Percentiles rank a stretch among this genome's conserved stretches.
Evolutionary conservation across 2,797 vertebrate genomes (phyloP).

Genomic region (Acestrorhynchus altus): DNA sequence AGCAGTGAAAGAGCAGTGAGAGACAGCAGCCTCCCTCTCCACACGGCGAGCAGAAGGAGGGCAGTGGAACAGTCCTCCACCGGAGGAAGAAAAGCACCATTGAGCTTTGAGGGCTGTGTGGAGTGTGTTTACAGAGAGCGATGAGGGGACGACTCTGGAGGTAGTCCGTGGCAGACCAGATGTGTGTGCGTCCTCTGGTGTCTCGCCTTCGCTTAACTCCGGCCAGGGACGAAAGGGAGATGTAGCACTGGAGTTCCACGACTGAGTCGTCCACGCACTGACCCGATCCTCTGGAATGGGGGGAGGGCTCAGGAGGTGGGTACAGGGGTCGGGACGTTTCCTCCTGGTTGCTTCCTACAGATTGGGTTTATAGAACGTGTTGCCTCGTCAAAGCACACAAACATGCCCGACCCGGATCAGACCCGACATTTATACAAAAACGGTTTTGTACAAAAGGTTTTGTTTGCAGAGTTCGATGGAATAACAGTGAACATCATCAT

Average conservation of each 20-base stretch:
- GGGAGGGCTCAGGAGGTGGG: background rate
- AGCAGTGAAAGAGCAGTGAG: constrained; percentile 27
- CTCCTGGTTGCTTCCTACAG: constrained; percentile 6
- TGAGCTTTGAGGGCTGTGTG: constrained; percentile 49
- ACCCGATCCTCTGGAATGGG: constrained; percentile 12
- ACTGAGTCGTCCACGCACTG: constrained; percentile 17
- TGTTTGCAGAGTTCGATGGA: constrained; percentile 20
- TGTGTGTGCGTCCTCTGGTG: constrained; percentile 63
- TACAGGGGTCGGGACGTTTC: background rate
- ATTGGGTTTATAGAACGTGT: background rate
- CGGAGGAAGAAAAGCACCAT: constrained; percentile 64
- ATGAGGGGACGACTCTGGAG: constrained; percentile 68
- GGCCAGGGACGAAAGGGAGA: constrained; percentile 8
- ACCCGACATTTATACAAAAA: background rate
- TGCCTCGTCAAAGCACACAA: background rate
- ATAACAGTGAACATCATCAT: background rate
- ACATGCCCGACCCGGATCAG: background rate
- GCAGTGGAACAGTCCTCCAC: constrained; percentile 65
- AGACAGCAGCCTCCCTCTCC: constrained; percentile 60
- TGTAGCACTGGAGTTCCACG: constrained; percentile 27
- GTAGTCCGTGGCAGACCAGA: constrained; percentile 72
- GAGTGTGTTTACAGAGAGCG: constrained; percentile 40
- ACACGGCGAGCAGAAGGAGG: constrained; percentile 64
- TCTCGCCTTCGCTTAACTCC: constrained; percentile 38
- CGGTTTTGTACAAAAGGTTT: no score